A percentile compares a stretch with the other conserved stretches of the same genome.
Evolutionary conservation across 2,113 vertebrate genomes (phyloP).

Genomic region (Grantiella picta): DNA sequence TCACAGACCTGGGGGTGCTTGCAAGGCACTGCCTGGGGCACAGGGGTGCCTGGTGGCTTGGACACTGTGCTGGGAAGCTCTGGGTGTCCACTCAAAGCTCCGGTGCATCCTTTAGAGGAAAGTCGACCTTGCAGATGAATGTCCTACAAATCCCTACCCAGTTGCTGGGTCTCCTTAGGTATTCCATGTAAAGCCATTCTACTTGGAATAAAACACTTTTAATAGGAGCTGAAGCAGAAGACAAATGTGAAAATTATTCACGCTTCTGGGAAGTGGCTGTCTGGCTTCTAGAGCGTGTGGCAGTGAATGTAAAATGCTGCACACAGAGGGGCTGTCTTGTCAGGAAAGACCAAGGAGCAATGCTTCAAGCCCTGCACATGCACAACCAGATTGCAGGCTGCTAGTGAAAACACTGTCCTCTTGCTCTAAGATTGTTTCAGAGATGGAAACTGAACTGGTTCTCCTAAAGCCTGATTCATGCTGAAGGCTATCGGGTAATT

Average conservation of each 20-base stretch:
- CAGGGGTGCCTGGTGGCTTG: neutral
- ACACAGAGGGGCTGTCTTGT: neutral
- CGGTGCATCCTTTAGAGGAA: neutral
- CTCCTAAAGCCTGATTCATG: neutral
- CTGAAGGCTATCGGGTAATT: neutral
- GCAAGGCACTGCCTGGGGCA: neutral
- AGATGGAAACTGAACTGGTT: neutral
- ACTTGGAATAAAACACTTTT: neutral
- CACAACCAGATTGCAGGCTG: neutral
- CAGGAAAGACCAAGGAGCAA: neutral
- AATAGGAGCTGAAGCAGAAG: neutral
- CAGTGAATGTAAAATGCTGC: neutral
- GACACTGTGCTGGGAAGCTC: neutral
- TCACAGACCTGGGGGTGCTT: neutral
- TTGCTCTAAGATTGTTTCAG: neutral
- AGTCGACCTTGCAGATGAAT: neutral
- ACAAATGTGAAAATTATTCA: constrained; percentile 4
- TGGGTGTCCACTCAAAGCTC: neutral
- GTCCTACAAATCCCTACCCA: neutral
- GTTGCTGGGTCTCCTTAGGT: neutral
- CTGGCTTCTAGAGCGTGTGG: neutral
- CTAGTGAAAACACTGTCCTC: neutral
- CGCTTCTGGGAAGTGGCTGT: neutral
- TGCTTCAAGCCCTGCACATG: neutral
- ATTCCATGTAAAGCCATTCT: neutral